phyloP scores from a whole-genome alignment of 2,888 invertebrate species.

The Anodontia alba region DNA sequence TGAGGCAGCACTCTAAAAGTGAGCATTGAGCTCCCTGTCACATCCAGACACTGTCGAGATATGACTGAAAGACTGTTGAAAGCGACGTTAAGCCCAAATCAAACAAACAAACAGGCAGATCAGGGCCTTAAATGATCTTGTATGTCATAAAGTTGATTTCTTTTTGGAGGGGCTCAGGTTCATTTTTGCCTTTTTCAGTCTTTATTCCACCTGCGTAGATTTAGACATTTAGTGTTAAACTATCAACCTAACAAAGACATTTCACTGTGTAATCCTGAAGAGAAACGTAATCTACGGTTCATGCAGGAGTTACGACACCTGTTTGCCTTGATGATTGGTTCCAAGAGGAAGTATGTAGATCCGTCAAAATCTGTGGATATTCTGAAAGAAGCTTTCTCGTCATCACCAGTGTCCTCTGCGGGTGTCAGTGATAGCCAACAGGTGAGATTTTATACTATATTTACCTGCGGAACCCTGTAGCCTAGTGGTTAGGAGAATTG shows the following conservation, averaged over 20 bases:
- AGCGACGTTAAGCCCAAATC: too few relatives aligned
- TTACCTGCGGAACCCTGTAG: too few relatives aligned
- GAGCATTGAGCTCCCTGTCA: too few relatives aligned
- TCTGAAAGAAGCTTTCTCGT: constrained; percentile 85
- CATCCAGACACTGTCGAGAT: too few relatives aligned
- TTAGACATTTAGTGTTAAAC: constrained; percentile 83
- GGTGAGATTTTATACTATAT: constrained; percentile 49
- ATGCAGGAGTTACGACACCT: constrained; percentile 85
- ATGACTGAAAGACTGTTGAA: too few relatives aligned
- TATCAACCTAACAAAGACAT: constrained; percentile 76
- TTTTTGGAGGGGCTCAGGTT: too few relatives aligned
- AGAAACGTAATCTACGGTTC: constrained; percentile 82
- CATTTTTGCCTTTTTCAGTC: too few relatives aligned
- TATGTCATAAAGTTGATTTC: too few relatives aligned
- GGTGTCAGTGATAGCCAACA: constrained; percentile 84
- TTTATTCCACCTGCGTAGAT: constrained; percentile 85
- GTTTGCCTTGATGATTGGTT: constrained; percentile 85
- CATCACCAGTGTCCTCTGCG: constrained; percentile 77
- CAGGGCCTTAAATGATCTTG: too few relatives aligned
- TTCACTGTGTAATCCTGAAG: constrained; percentile 58
- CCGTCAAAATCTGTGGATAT: constrained; percentile 85
- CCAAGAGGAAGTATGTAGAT: constrained; percentile 85
- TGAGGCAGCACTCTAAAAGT: too few relatives aligned
- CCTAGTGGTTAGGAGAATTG: too few relatives aligned
- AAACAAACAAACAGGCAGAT: too few relatives aligned